Percentiles rank a stretch among this genome's conserved stretches.
These are phyloP conservation scores for Drosophila tropicalis DNA, from an alignment of 1,140 invertebrate genomes.

Conservation along the genomic window DNA sequence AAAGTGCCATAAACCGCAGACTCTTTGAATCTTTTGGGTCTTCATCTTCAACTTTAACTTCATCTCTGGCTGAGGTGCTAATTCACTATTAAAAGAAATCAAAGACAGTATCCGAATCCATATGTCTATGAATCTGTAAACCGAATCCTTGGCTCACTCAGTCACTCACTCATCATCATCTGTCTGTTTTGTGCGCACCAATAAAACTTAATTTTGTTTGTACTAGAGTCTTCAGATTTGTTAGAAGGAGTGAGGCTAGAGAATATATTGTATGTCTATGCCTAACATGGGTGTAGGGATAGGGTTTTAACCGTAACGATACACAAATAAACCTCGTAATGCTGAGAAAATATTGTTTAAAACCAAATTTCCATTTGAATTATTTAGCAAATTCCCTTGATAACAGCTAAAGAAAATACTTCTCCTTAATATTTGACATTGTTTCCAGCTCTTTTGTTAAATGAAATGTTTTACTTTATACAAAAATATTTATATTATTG, in stretches of 20 bases:
- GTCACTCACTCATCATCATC: slow-evolving; percentile 59
- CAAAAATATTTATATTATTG: too few relatives aligned
- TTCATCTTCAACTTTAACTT: background rate
- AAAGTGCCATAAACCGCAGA: slow-evolving; percentile 61
- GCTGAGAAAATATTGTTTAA: too few relatives aligned
- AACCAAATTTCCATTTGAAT: too few relatives aligned
- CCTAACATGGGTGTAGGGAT: slow-evolving; percentile 37
- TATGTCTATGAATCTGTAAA: slow-evolving; percentile 5
- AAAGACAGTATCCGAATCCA: slow-evolving; percentile 38
- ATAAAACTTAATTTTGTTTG: slow-evolving; percentile 82
- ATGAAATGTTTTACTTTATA: too few relatives aligned
- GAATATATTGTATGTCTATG: background rate
- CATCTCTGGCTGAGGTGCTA: slow-evolving; percentile 60
- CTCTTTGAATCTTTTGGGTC: slow-evolving; percentile 1
- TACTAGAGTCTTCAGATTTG: slow-evolving; percentile 43
- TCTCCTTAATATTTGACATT: too few relatives aligned
- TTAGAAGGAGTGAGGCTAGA: background rate
- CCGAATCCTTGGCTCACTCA: slow-evolving; percentile 20
- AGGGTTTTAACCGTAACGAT: background rate
- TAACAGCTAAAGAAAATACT: too few relatives aligned
- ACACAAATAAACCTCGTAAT: background rate
- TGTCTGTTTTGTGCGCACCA: slow-evolving; percentile 51
- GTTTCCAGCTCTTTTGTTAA: too few relatives aligned
- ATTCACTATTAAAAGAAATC: slow-evolving; percentile 82
- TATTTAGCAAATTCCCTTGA: too few relatives aligned